Conservation (phyloP, 2,888 invertebrate genomes). For the Griposia aprilina region DNA sequence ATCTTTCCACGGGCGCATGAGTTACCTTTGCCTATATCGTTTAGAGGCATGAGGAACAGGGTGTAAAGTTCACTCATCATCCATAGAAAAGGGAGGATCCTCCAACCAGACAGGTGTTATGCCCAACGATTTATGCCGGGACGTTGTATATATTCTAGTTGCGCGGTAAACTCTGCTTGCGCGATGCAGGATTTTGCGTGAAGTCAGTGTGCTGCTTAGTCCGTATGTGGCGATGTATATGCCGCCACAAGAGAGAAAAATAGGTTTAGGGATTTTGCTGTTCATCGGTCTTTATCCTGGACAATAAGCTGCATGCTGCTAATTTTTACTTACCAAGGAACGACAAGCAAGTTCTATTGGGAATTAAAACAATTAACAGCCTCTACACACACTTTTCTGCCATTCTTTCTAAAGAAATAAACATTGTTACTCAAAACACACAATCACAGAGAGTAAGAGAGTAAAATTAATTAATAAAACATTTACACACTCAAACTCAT, state of each 20-base stretch:
- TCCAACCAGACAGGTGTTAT: too few species aligned
- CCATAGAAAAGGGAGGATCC: too few species aligned
- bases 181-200: too few species aligned
- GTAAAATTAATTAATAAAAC: constrained; percentile 20
- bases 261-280: background rate
- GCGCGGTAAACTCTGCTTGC: too few species aligned
- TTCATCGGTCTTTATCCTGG: background rate
- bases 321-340: background rate
- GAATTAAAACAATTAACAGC: background rate
- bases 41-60: background rate
- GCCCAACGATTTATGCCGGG: too few species aligned
- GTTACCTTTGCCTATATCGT: background rate
- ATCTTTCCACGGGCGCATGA: background rate
- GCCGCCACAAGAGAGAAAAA: too few species aligned
- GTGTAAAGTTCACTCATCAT: too few species aligned
- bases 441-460: constrained; percentile 10
- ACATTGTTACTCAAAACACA: constrained; percentile 12
- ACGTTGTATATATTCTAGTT: too few species aligned
- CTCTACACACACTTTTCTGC: constrained; percentile 2
- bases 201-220: too few species aligned
- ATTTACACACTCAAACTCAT: constrained; percentile 16
- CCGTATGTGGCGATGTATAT: too few species aligned
- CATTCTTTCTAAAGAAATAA: constrained; percentile 7
- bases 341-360: background rate
- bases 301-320: background rate